Conservation (phyloP, 2,888 invertebrate species). For the Cosmia trapezina region DNA sequence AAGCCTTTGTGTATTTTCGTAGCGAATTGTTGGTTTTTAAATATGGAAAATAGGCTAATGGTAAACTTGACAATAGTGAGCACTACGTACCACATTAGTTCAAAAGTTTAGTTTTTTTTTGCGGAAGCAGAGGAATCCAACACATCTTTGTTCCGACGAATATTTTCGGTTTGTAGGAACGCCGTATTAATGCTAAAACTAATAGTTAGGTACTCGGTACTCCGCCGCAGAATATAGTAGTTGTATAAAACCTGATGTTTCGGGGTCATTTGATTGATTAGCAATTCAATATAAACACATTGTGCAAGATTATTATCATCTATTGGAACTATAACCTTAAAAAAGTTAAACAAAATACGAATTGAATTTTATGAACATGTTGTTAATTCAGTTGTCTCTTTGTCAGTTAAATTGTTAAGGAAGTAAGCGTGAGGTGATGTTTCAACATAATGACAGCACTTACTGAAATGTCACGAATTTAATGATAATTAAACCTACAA, state of each 20-base stretch:
- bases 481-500: slow-evolving; percentile 31
- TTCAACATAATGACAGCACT: slow-evolving; percentile 31
- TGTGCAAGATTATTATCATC: slow-evolving; percentile 42
- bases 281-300: slow-evolving; percentile 52
- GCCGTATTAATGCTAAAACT: slow-evolving; percentile 15
- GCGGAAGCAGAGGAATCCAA: not conserved
- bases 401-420: slow-evolving; percentile 27
- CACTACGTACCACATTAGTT: not conserved
- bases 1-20: slow-evolving; percentile 25
- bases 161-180: not conserved
- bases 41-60: slow-evolving; percentile 40
- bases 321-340: slow-evolving; percentile 17
- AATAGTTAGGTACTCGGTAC: slow-evolving; percentile 2
- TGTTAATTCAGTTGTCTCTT: slow-evolving; percentile 3
- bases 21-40: slow-evolving; percentile 20
- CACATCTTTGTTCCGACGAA: not conserved
- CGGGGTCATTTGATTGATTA: slow-evolving; percentile 54
- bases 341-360: not conserved
- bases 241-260: slow-evolving; percentile 47
- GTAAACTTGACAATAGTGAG: slow-evolving; percentile 29
- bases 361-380: not conserved
- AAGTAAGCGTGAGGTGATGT: slow-evolving; percentile 5
- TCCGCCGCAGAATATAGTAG: slow-evolving; percentile 16
- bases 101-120: not conserved
- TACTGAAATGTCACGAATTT: slow-evolving; percentile 47